Base-by-base conservation (phyloP, 2,113 vertebrate genomes). In the Gadus chalcogrammus region DNA sequence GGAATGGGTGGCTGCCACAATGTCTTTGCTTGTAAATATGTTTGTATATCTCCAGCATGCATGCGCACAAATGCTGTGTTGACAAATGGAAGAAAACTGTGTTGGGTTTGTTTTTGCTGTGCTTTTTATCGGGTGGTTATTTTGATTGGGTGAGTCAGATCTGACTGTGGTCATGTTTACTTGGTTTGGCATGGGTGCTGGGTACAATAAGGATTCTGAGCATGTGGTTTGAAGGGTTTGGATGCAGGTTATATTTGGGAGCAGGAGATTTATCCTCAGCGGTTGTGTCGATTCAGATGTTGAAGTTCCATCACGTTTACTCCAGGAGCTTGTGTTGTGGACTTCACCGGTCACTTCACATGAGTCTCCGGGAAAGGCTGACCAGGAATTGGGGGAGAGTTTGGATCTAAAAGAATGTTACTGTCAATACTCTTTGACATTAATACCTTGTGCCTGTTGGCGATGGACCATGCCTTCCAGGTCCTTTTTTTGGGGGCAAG, bases 1-100 rank as follows among this genome's bases (percentile, higher is more conserved):
- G 73, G 52, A 73, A 73, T 71, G 61, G 22, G 16, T 55, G 27
- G 3, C 27, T 58, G 35, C 59, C 18, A 61, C 38, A 1, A n/a
- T 62, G 69, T 42, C 15, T 67, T 20, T 81, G 78, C 79, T 74
- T 90, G 83, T 87, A 84, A 72, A 88, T 87, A 85, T 73, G 38
- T 58, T 15, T 59, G 24, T 71, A 76, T 18, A 35, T 65, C 31
- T 12, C 12, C 1, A 48, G 42, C 42, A 48, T 48, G 42, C 42
- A 35, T 35, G 42, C 3, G 5, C 42, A 48, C 12, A 13, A 48
- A 48, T 18, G 42, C 24, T 17, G 28, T 27, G 63, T 70, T n/a
- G 9, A 0, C 0, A 71, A 66, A 70, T 68, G 28, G 65, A 67
- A 67, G 15, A 27, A 52, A 61, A 66, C 67, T 69, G 65, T 73